Percentiles rank a stretch among this genome's conserved stretches.
These are phyloP conservation scores for Ctenoplectra terminalis DNA, from an alignment of 1,140 invertebrate genomes.

Conservation along the genomic window DNA sequence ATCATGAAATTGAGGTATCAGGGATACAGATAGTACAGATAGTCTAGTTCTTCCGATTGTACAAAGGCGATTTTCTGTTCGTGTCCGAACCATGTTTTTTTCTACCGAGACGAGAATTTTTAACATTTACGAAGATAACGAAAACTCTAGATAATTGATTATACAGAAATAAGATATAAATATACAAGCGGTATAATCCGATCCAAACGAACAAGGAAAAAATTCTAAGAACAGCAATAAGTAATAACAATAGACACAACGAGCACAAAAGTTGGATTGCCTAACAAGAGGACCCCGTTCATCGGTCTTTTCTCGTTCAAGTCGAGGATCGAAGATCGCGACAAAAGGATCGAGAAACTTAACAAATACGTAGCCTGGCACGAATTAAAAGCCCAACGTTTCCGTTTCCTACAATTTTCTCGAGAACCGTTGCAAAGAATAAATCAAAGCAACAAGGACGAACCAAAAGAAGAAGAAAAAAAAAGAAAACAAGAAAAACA, in stretches of 20 bases:
- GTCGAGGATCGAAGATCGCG: not conserved
- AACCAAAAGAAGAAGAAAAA: not conserved
- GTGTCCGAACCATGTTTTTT: too few species aligned
- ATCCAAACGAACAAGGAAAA: too few species aligned
- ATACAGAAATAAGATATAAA: too few species aligned
- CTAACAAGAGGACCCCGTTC: not conserved
- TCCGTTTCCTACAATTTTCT: not conserved
- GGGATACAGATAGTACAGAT: too few species aligned
- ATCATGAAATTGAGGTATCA: too few species aligned
- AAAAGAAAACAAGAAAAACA: not conserved
- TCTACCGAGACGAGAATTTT: too few species aligned
- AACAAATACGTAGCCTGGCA: conserved; percentile 4
- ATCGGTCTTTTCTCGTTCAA: not conserved
- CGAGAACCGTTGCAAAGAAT: not conserved
- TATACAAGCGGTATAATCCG: too few species aligned
- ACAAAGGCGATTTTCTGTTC: too few species aligned
- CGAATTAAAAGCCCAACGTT: conserved; percentile 5
- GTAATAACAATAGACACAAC: not conserved
- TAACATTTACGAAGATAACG: too few species aligned
- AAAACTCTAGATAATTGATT: too few species aligned
- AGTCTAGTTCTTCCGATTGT: too few species aligned
- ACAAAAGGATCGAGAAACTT: not conserved
- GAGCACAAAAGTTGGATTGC: not conserved
- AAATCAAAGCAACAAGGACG: not conserved
- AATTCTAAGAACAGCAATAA: too few species aligned